Conservation (phyloP, 2,888 invertebrate genomes). For the Megamerina dolium region DNA sequence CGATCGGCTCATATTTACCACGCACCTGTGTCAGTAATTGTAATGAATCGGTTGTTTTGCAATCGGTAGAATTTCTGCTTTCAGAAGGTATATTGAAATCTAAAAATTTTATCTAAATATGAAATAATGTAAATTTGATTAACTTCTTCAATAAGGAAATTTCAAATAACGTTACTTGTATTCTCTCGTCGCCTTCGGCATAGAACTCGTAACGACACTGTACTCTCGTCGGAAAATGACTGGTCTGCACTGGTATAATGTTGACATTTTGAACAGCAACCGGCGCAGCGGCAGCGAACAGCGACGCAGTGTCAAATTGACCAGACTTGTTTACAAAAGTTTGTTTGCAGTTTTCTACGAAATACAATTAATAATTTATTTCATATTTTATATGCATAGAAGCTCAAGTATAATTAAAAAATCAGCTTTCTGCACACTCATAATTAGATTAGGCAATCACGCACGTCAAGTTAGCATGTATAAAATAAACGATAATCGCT, state of each 20-base stretch:
- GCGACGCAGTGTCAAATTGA: constrained; percentile 76
- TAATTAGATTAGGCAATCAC: too few relatives aligned
- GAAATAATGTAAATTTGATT: neutral
- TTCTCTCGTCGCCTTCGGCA: constrained; percentile 76
- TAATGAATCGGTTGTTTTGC: constrained; percentile 40
- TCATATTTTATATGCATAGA: neutral
- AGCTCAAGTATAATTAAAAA: neutral
- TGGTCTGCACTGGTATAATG: constrained; percentile 12
- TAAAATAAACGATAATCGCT: constrained; percentile 60
- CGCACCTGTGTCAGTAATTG: constrained; percentile 70
- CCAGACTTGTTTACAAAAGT: constrained; percentile 74
- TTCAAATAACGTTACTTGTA: constrained; percentile 75
- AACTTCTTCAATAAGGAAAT: neutral
- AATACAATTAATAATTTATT: constrained; percentile 2
- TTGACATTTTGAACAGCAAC: constrained; percentile 36
- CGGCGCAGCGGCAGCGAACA: constrained; percentile 74
- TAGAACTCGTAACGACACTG: constrained; percentile 84
- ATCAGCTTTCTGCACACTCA: too few relatives aligned
- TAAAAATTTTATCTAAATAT: constrained; percentile 40
- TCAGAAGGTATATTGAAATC: constrained; percentile 46
- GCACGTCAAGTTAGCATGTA: too few relatives aligned
- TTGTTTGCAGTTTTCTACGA: constrained; percentile 65
- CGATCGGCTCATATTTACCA: constrained; percentile 77
- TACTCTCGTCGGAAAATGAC: constrained; percentile 51
- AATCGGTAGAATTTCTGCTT: constrained; percentile 36